Conservation (phyloP, 1,140 invertebrate genomes). For the Drosophila melanica region DNA sequence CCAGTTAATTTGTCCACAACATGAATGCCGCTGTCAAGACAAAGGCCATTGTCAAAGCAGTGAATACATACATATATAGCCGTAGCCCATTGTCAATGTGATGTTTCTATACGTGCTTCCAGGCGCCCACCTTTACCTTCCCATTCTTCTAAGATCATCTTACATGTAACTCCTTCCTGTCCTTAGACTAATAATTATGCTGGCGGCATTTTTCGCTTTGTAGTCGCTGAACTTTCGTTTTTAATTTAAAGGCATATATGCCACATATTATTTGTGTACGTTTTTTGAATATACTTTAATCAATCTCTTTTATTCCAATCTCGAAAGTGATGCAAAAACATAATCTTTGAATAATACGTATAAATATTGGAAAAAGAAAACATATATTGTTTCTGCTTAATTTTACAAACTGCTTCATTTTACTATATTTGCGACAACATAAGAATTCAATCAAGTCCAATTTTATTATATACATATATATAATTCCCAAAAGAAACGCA, state of each 20-base stretch:
- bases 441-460: too few relatives aligned
- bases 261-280: too few relatives aligned
- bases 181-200: constrained; percentile 22
- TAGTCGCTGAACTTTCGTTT: constrained; percentile 21
- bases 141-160: not conserved
- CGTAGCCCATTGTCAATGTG: constrained; percentile 47
- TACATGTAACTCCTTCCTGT: constrained; percentile 5
- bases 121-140: not conserved
- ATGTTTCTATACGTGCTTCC: not conserved
- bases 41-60: constrained; percentile 11
- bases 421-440: too few relatives aligned
- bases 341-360: too few relatives aligned
- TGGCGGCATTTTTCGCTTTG: constrained; percentile 37
- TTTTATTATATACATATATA: too few relatives aligned
- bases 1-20: constrained; percentile 35
- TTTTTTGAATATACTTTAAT: too few relatives aligned
- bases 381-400: too few relatives aligned
- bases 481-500: too few relatives aligned
- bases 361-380: too few relatives aligned
- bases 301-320: too few relatives aligned
- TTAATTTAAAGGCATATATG: constrained; percentile 32
- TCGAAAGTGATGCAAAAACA: too few relatives aligned
- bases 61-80: constrained; percentile 9
- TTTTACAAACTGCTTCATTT: too few relatives aligned
- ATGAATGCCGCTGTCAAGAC: constrained; percentile 12